Conservation (phyloP, 2,797 vertebrate genomes). For the Microctenopoma lineatum region DNA sequence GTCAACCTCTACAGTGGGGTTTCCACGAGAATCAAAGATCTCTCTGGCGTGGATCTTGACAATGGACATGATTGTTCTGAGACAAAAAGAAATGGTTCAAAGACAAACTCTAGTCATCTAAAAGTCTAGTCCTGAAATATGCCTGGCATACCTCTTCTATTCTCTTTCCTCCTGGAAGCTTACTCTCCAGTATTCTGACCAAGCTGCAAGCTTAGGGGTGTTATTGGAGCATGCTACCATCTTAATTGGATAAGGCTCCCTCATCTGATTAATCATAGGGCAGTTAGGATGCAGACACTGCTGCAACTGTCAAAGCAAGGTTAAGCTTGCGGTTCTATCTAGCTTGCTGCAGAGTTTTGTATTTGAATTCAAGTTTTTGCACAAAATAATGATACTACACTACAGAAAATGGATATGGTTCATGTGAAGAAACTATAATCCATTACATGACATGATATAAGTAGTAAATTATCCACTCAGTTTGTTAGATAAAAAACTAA, state of each 20-base stretch:
- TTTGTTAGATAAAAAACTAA: constrained; percentile 2
- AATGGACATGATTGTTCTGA: constrained; percentile 87
- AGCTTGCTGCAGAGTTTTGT: not conserved
- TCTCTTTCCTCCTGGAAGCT: constrained; percentile 30
- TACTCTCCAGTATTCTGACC: constrained; percentile 70
- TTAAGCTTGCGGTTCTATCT: constrained; percentile 10
- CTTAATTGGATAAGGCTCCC: constrained; percentile 76
- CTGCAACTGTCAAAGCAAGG: constrained; percentile 36
- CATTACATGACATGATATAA: not conserved
- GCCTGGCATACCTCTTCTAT: constrained; percentile 17
- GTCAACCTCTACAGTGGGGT: constrained; percentile 96
- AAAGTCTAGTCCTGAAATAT: constrained; percentile 1
- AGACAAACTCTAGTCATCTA: not conserved
- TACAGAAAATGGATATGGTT: no score
- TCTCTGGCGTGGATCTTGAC: constrained; percentile 89
- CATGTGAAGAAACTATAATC: not conserved
- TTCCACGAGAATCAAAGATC: constrained; percentile 97
- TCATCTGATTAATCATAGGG: constrained; percentile 76
- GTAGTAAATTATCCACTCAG: constrained; percentile 7
- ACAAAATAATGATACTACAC: not conserved
- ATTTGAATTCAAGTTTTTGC: not conserved
- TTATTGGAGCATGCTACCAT: constrained; percentile 47
- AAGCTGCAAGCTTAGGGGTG: constrained; percentile 61
- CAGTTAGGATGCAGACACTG: constrained; percentile 39
- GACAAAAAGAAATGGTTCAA: not conserved